phyloP scores from a whole-genome alignment of 2,797 vertebrate species.

The Ctenosaura bakeri region DNA sequence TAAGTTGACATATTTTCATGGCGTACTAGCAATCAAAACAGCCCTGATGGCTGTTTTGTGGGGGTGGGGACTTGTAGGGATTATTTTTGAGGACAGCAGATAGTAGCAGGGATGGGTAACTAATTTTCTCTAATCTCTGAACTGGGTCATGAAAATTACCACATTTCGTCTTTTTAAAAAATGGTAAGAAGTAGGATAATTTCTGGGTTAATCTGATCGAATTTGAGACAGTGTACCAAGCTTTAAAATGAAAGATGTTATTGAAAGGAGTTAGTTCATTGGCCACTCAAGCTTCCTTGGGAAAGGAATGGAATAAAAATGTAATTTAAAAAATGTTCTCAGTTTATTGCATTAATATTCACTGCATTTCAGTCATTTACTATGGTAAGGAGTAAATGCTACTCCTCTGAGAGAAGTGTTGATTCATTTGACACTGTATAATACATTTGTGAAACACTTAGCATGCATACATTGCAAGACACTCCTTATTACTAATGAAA shows the following conservation, averaged over 20 bases:
- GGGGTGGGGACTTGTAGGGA: background rate
- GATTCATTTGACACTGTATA: background rate
- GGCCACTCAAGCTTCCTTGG: background rate
- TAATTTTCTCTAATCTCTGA: background rate
- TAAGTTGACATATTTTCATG: background rate
- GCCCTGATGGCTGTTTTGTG: background rate
- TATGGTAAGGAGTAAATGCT: background rate
- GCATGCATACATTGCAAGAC: background rate
- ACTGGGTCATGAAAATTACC: background rate
- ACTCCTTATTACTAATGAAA: background rate
- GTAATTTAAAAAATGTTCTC: background rate
- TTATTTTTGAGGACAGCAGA: background rate
- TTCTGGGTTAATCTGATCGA: background rate
- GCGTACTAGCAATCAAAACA: background rate
- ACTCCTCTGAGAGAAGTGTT: background rate
- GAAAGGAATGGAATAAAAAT: background rate
- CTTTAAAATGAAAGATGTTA: background rate
- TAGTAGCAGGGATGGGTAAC: background rate
- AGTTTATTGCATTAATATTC: background rate
- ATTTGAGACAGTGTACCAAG: background rate
- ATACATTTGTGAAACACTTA: background rate
- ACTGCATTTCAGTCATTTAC: background rate
- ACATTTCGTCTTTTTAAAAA: constrained; percentile 1
- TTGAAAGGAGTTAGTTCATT: background rate
- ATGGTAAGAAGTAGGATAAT: background rate